Base-by-base conservation (phyloP, 2,797 vertebrate genomes). In the Paguma larvata region DNA sequence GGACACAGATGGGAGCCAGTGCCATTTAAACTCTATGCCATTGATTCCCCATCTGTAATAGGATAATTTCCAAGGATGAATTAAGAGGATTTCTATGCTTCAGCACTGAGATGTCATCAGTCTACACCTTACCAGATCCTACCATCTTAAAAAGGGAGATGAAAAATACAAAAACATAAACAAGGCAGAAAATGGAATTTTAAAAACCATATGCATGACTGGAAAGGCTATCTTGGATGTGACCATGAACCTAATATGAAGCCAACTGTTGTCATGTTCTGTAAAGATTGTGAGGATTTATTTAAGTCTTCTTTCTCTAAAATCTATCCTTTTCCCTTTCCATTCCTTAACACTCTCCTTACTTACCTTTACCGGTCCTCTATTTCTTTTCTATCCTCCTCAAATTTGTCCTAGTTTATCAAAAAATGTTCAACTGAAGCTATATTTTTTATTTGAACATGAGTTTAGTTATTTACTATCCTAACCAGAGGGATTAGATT, bases 351-450 rank as follows among this genome's bases (percentile, higher is more conserved):
- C 48, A 46, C 14, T 56, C n/a, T 87, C 62, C 63, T 90, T 27
- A 65, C 30, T 79, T 94, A 84, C 4, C 53, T 85, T 91, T 44
- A 75, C 38, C 32, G 77, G 93, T 72, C 63, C 19, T 77, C 38
- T 90, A 25, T 56, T 94, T 90, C 67, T 27, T 78, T 89, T 85
- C 93, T 85, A 95, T 38, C 41, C 19, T 89, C 16, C 75, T 96
- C 75, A 94, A 91, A 97, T 92, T 73, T 77, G n/a, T 67, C 44
- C 56, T 82, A 38, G 34, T 84, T 96, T 85, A 72, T 38, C 41
- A 86, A 91, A 84, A 93, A 89, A 38, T 46, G 30, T 90, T 88
- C 51, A 89, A 59, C 10, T 63, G 34, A 87, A 96, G 77, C 8
- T 70, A 2, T 15, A 75, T 86, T 87, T 82, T 87, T 97, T 92